Conservation (phyloP, 37 sponge, comb jelly and placozoan species). For the Bolinopsis microptera region DNA sequence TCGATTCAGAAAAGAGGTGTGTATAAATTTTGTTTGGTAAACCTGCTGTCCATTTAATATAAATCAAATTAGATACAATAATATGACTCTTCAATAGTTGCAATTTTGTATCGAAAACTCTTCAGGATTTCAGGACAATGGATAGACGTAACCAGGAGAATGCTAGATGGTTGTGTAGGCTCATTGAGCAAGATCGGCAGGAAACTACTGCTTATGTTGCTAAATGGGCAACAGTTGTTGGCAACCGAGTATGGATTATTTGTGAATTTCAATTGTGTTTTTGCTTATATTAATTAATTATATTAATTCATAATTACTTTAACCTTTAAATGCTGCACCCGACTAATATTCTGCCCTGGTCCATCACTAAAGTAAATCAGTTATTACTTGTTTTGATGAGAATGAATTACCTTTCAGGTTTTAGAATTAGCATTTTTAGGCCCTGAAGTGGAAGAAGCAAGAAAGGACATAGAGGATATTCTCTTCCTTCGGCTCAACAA, state of each 20-base stretch:
- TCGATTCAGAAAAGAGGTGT: conserved; percentile 36
- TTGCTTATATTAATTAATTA: neutral
- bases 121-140: conserved; percentile 50
- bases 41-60: too few relatives aligned
- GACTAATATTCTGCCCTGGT: too few relatives aligned
- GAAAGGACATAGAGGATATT: conserved; percentile 36
- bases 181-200: neutral
- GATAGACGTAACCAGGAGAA: conserved; percentile 54
- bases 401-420: too few relatives aligned
- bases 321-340: too few relatives aligned
- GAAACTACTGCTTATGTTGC: conserved; percentile 51
- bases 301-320: neutral
- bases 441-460: conserved; percentile 19
- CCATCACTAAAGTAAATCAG: too few relatives aligned
- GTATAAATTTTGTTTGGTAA: too few relatives aligned
- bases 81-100: too few relatives aligned
- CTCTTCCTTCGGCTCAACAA: neutral
- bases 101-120: too few relatives aligned
- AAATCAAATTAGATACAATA: too few relatives aligned
- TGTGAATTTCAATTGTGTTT: neutral
- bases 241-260: conserved; percentile 8
- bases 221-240: conserved; percentile 39
- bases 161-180: neutral
- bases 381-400: too few relatives aligned
- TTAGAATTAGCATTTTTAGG: conserved; percentile 37